Conservation (phyloP, 2,797 vertebrate genomes). For the Calcarius lapponicus region DNA sequence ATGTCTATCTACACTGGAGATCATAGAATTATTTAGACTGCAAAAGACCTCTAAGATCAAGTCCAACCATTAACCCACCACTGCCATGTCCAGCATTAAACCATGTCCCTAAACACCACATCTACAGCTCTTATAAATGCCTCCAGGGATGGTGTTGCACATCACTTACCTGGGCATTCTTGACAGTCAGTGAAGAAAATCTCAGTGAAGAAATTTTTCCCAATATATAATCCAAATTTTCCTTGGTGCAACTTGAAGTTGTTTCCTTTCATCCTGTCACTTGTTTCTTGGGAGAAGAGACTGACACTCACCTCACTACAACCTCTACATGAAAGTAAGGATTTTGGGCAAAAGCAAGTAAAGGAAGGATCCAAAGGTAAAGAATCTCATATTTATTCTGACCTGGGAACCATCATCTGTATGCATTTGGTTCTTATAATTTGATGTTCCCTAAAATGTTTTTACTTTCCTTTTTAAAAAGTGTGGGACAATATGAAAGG, state of each 20-base stretch:
- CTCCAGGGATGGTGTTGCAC: neutral
- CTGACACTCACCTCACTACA: neutral
- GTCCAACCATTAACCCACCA: neutral
- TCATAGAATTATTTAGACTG: neutral
- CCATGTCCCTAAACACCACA: neutral
- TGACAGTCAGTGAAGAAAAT: neutral
- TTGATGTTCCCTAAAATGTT: neutral
- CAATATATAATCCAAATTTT: neutral
- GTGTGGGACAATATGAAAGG: neutral
- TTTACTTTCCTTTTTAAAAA: neutral
- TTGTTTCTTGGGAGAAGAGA: neutral
- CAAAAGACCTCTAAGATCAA: neutral
- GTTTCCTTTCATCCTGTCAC: neutral
- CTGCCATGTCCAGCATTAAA: neutral
- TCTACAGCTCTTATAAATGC: neutral
- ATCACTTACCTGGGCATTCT: neutral
- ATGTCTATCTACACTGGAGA: neutral
- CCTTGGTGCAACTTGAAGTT: neutral
- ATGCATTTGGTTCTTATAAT: neutral
- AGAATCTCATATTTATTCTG: neutral
- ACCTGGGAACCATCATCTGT: neutral
- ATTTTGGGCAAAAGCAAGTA: neutral
- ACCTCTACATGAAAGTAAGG: neutral
- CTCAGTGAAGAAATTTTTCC: neutral
- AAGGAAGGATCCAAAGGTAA: neutral